Evolutionary conservation across 1,140 invertebrate species (phyloP), one percentile per base, ranked within the genome.

Genomic region (Dendrolimus punctatus): DNA sequence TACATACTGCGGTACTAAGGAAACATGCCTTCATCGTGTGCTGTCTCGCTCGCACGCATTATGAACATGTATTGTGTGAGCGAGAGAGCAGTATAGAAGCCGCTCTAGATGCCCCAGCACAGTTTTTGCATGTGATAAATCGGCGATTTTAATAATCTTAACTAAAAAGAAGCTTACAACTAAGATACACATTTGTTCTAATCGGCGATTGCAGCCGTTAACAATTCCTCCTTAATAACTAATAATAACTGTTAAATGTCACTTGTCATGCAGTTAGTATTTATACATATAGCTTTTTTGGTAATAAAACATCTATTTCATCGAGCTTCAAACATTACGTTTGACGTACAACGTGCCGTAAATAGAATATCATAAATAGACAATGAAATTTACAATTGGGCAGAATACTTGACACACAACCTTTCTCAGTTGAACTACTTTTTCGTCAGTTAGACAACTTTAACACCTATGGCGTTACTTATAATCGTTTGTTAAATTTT

Each of bases 251-350:
- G 52, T 58, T 61, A 66, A 65, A 64, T 41, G 57, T 75, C 69
- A 69, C 55, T 76, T 77, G 75, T 80, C 77, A 82, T 80, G 76
- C 77, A 58, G 71, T 80, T 80, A 79, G 76, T 76, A 76, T 69
- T 64, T 62, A 57, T 64, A 66, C 43, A 71, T 60, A 65, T 64
- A 53, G 53, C 23, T 67, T 64, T 23, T 68, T 66, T 66, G 64
- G 66, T 68, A 66, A 69, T 63, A 62, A 71, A 68, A 57, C 54
- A 61, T 57, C 38, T 51, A 59, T 60, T 49, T 56, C 49, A 56
- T 59, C 57, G 54, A 66, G 48, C 23, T 55, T 60, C 55, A 68
- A 76, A 73, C 62, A 46, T 56, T 70, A 67, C 59, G 53, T 52
- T 64, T 60, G 51, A 64, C 55, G 55, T 50, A 60, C 58, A 61